phyloP scores from a whole-genome alignment of 2,797 vertebrate genomes.

The Cossypha polioptera region DNA sequence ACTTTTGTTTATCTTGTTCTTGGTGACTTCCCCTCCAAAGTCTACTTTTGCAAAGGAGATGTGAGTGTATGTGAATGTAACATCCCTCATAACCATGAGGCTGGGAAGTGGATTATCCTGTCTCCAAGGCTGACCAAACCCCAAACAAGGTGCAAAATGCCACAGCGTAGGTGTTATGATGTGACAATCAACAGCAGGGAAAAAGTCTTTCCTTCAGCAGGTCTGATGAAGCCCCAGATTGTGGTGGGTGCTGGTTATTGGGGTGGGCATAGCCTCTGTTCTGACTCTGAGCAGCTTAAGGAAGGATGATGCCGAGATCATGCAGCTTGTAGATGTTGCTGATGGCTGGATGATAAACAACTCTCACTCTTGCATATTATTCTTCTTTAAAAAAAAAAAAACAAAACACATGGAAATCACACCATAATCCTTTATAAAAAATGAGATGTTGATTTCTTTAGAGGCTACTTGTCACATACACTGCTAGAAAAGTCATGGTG shows the following conservation, averaged over 20 bases:
- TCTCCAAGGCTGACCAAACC: not conserved
- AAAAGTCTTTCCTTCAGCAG: not conserved
- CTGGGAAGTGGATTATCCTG: not conserved
- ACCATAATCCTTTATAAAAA: not conserved
- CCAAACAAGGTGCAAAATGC: not conserved
- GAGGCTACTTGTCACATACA: not conserved
- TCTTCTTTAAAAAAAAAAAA: not conserved
- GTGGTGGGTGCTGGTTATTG: not conserved
- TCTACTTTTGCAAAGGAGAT: not conserved
- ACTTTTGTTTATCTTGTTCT: not conserved
- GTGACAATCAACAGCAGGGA: not conserved
- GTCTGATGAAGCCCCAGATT: not conserved
- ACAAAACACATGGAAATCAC: not conserved
- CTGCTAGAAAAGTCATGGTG: not conserved
- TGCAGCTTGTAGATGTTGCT: not conserved
- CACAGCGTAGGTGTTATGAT: rapidly evolving
- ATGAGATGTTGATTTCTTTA: not conserved
- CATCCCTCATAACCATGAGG: rapidly evolving
- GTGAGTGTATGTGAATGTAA: not conserved
- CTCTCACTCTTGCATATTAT: not conserved
- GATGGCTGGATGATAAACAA: not conserved
- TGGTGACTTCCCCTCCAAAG: not conserved
- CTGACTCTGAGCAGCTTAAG: not conserved
- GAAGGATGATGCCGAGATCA: not conserved
- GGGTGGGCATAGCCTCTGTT: not conserved